A percentile compares a stretch with the other conserved stretches of the same genome.
Evolutionary conservation across 2,888 invertebrate genomes (phyloP).

Genomic region (Hydrotaea cyrtoneurina): DNA sequence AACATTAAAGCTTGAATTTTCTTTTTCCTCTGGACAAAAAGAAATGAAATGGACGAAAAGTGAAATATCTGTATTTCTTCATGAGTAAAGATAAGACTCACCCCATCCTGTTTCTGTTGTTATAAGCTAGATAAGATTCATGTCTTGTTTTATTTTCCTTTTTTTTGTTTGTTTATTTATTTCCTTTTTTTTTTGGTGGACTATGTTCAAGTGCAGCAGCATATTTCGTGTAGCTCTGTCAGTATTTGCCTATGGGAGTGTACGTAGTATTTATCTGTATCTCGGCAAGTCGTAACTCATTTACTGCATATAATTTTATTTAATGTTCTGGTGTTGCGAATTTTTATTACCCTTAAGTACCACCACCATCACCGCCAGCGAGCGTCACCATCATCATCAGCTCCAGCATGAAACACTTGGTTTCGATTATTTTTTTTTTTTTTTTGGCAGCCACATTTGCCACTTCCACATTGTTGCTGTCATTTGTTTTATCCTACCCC

Average conservation of each 20-base stretch:
- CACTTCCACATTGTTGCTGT: conserved; percentile 32
- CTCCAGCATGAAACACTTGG: conserved; percentile 49
- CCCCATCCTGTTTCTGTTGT: background rate
- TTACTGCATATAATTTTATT: conserved; percentile 65
- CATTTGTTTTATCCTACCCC: background rate
- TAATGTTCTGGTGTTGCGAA: conserved; percentile 71
- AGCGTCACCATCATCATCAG: background rate
- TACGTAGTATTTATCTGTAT: conserved; percentile 21
- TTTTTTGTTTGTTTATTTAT: background rate
- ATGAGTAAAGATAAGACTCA: background rate
- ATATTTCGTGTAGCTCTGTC: conserved; percentile 25
- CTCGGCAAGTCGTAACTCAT: conserved; percentile 56
- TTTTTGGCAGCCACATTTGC: conserved; percentile 15
- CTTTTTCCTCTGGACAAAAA: too few species aligned
- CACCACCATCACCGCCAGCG: conserved; percentile 17
- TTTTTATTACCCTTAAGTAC: conserved; percentile 70
- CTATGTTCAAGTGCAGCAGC: conserved; percentile 13
- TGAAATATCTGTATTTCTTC: background rate
- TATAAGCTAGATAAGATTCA: conserved; percentile 7
- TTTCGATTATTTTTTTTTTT: conserved; percentile 40
- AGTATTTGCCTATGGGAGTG: background rate
- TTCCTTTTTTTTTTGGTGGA: background rate
- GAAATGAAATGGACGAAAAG: background rate
- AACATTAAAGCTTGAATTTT: too few species aligned
- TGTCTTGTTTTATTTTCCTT: background rate